Conservation (phyloP, 1,140 invertebrate species). For the Hylaeus anthracinus region DNA sequence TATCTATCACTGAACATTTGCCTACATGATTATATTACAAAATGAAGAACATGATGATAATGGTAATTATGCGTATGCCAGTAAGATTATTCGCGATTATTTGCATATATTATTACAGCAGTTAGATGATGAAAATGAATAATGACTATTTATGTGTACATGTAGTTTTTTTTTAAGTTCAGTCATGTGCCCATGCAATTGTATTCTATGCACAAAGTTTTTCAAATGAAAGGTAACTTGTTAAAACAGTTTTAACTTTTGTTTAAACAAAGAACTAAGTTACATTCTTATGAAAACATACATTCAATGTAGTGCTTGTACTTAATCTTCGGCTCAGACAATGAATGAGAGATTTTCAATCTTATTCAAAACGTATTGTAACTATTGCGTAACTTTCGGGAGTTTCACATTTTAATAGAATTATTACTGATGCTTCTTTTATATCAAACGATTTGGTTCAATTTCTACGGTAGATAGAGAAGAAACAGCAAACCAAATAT, state of each 20-base stretch:
- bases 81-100: constrained; percentile 59
- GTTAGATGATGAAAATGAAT: constrained; percentile 48
- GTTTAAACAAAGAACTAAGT: constrained; percentile 39
- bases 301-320: constrained; percentile 11
- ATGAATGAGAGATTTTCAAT: constrained; percentile 5
- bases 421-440: not conserved
- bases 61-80: constrained; percentile 56
- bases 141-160: constrained; percentile 54
- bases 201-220: constrained; percentile 46
- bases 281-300: constrained; percentile 22
- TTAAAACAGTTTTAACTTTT: constrained; percentile 47
- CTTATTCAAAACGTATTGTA: not conserved
- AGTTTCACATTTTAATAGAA: not conserved
- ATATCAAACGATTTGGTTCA: not conserved
- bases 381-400: not conserved
- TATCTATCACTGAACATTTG: constrained; percentile 62
- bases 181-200: constrained; percentile 59
- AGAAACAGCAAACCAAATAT: not conserved
- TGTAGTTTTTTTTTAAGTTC: constrained; percentile 60
- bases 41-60: constrained; percentile 57
- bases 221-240: constrained; percentile 39
- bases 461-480: not conserved
- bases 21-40: constrained; percentile 69
- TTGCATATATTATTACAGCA: constrained; percentile 49
- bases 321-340: constrained; percentile 16